A percentile compares a stretch with the other conserved stretches of the same genome.
Conservation (phyloP, 2,888 invertebrate genomes). For the Seira sanloemensis region DNA sequence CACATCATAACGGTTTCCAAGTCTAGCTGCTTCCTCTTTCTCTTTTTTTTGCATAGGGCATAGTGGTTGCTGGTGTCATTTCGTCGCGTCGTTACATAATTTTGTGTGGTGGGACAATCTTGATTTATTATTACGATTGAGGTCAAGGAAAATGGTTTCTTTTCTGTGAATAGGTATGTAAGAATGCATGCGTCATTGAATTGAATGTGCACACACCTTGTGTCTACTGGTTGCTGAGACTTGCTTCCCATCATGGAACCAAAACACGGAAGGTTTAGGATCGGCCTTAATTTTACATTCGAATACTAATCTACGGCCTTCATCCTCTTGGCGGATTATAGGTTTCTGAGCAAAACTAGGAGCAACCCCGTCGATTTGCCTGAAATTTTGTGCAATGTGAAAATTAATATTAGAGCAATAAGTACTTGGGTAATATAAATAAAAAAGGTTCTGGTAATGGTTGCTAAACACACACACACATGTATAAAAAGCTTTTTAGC, state of each 20-base stretch:
- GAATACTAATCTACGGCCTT: constrained; percentile 93
- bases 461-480: too few species aligned
- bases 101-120: background rate
- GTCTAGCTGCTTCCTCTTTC: background rate
- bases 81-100: background rate
- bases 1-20: background rate
- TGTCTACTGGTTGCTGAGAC: constrained; percentile 90
- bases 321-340: constrained; percentile 96
- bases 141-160: constrained; percentile 28
- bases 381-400: too few species aligned
- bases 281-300: constrained; percentile 96
- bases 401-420: too few species aligned
- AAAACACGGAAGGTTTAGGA: constrained; percentile 90
- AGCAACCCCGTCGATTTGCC: constrained; percentile 98
- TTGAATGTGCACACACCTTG: constrained; percentile 82
- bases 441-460: too few species aligned
- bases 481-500: too few species aligned
- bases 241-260: constrained; percentile 91
- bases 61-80: background rate
- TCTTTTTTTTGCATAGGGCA: background rate
- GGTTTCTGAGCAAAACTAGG: constrained; percentile 99
- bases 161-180: too few species aligned
- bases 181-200: background rate
- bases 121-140: background rate
- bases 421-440: too few species aligned